Base-by-base conservation (phyloP, 2,797 vertebrate genomes). In the Galago senegalensis region DNA sequence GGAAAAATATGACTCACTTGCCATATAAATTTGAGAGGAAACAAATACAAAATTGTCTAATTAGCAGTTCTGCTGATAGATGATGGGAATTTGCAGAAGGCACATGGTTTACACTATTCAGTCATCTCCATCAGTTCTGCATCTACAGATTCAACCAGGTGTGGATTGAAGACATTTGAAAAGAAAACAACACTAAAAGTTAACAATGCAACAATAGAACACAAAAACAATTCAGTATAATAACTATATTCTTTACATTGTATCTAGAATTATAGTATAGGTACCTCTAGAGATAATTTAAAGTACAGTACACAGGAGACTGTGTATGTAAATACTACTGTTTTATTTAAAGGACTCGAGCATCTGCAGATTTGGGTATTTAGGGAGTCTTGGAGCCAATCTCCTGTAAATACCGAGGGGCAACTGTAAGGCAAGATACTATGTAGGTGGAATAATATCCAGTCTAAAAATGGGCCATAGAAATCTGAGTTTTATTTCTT, bases 1-100 rank as follows among this genome's bases (percentile, higher is more conserved):
- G 37, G 40, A 63, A 85, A 87, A 84, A 29, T 76, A 25, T 49
- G 63, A 89, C 73, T 85, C 87, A 31, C 23, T 86, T 86, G 80
- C 10, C 61, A 8, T 29, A 34, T 40, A 40, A 79, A 46, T 94
- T 63, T 79, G 63, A 83, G 61, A 63, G 40, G 53, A 67, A 76
- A n/a, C 11, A 56, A 86, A 49, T 63, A 40, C 46, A 61, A 61
- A 83, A 37, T 25, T 70, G 25, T 18, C 21, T 37, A 21, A n/a
- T 34, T 63, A 46, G 46, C 20, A 60, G 40, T 56, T 49, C 61
- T 73, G n/a, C 27, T 63, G 76, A n/a, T 14, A 82, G 58, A 34
- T 18, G 58, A 29, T 75, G 60, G 79, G 63, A n/a, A 79, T 73
- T 93, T 49, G 63, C 76, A 53, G 49, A 56, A 3, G 16, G 34